Evolutionary conservation across 1,140 invertebrate species (phyloP), one percentile per base, ranked within the genome.

Genomic region (Drosophila obscura): DNA sequence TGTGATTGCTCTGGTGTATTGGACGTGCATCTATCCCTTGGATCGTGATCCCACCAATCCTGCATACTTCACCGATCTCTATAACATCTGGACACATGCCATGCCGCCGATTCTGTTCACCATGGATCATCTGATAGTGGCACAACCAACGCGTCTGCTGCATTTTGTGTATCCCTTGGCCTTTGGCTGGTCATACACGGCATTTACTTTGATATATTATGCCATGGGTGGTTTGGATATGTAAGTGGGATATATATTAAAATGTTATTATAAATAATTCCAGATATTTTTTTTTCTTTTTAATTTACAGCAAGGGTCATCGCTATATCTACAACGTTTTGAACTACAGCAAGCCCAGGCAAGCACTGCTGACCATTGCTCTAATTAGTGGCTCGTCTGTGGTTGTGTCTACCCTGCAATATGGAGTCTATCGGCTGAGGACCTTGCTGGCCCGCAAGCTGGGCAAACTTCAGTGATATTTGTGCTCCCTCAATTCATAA

Each of bases 141-240:
- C 93, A 2, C 93, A 96, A 53, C 96, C 96, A 0, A 92, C 95
- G 7, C 92, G 94, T 24, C 56, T 97, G 1, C 80, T 94, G 2
- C 94, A 96, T 79, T 94, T 95, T 77, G 94, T 95, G 92, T 95
- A 95, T 91, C 94, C 94, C 0, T 64, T 95, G 0, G 72, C 93
- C 4, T 93, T 95, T 68, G 92, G 93, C 0, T 45, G 93, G 0
- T 60, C 89, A 0, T 97, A 97, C 80, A 58, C 94, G 0, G 44
- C 94, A 8, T 97, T 97, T 85, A 94, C 94, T 2, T 60, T 94
- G 1, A 90, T 95, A 15, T 97, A 96, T 84, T 96, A 94, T 85
- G 28, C 88, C 0, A 92, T 93, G 15, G 96, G 96, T 16, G 96
- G 96, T 24, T 92, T 93, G 1, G 93, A 94, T 76, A 93, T 92